Base-by-base conservation (phyloP, 1,140 invertebrate genomes). In the Nasonia vitripennis region DNA sequence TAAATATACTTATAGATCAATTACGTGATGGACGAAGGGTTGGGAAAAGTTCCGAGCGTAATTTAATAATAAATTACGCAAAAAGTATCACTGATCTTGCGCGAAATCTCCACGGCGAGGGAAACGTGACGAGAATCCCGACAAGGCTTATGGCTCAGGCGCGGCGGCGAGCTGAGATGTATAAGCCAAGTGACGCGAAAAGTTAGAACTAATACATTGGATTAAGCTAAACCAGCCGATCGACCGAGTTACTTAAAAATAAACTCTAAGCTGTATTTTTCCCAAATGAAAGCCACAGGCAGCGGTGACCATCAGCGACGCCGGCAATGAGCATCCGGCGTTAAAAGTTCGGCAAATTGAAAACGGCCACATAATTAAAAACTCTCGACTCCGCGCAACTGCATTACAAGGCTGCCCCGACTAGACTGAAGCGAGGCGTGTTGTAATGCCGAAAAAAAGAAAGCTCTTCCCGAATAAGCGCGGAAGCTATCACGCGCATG, bases 1-100 rank as follows among this genome's bases (percentile, higher is more conserved):
- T 45, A 45, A 45, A 45, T 45, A 45, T 45, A 37, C 5, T 51
- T 51, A 17, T 17, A 12, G 48, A 12, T 51, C 48, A 14, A 51
- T 51, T 17, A 51, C 3, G 48, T 17, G 48, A 51, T 77, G 68
- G 81, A 86, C 77, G 67, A 82, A 67, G 84, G 73, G 68, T 77
- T 75, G 68, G 45, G 20, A 45, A 74, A 51, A 75, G 11, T 62
- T 55, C 62, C 10, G 14, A 68, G 9, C 20, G 74, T 37, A 12
- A 78, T 23, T 45, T n/a, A 45, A n/a, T 78, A 51, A 78, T 41
- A 23, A 78, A 45, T 78, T 77, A 41, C 0, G 67, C 10, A 71
- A 71, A 71, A 71, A 71, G 27, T 71, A 14, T 71, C 31, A 11
- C 23, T 31, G 70, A 71, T 71, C 70, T 27, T 0, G 31, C 34